phyloP scores from a whole-genome alignment of 2,888 invertebrate species.

The Acronicta aceris region DNA sequence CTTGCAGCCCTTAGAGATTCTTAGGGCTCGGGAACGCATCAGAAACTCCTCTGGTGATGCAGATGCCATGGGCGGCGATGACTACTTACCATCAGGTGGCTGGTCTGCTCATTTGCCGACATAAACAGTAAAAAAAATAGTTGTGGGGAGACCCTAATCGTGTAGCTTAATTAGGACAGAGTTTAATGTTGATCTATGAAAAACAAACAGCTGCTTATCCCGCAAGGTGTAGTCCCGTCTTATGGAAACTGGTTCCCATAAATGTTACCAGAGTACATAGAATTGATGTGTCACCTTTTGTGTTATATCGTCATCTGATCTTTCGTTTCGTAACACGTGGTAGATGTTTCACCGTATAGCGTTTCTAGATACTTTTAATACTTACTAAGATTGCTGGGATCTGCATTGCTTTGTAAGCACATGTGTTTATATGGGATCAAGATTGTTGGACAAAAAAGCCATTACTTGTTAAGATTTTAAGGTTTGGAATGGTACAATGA shows the following conservation, averaged over 20 bases:
- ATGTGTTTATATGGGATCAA: not conserved
- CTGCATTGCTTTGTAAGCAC: not conserved
- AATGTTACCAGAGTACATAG: conserved; percentile 21
- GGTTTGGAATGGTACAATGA: no score
- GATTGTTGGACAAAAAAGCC: not conserved
- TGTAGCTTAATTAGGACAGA: not conserved
- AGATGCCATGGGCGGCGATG: no score
- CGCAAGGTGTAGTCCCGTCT: conserved; percentile 36
- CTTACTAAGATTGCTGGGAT: not conserved
- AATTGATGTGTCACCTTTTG: conserved; percentile 26
- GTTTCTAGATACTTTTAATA: not conserved
- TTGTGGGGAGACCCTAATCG: not conserved
- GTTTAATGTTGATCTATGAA: conserved; percentile 10
- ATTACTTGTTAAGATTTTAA: no score
- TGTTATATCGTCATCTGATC: conserved; percentile 1
- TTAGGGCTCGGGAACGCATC: no score
- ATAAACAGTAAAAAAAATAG: no score
- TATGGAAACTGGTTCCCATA: conserved; percentile 38
- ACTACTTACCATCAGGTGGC: no score
- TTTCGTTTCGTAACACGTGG: conserved; percentile 1
- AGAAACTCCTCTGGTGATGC: no score
- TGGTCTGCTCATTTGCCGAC: no score
- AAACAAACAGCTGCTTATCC: conserved; percentile 41
- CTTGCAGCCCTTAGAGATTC: no score
- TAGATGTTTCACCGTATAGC: not conserved